Conservation (phyloP, 1,140 invertebrate species). For the Babylonia areolata region DNA sequence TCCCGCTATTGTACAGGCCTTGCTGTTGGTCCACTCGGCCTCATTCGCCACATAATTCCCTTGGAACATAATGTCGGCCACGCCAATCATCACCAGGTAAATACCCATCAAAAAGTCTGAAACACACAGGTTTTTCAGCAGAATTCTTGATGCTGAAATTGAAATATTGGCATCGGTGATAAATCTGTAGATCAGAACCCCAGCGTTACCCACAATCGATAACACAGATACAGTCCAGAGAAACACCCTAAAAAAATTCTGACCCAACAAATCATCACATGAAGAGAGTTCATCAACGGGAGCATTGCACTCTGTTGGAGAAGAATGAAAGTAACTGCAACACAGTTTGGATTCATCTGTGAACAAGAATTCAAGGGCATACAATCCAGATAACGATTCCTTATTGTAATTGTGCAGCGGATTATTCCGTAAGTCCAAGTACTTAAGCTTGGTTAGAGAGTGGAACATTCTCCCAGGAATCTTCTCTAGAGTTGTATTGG, state of each 20-base stretch:
- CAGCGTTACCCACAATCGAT: conserved; percentile 50
- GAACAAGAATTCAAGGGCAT: conserved; percentile 38
- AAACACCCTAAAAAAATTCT: conserved; percentile 41
- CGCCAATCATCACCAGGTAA: conserved; percentile 64
- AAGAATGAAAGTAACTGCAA: conserved; percentile 41
- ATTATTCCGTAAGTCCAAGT: conserved; percentile 43
- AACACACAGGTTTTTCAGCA: conserved; percentile 56
- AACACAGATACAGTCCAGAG: conserved; percentile 51
- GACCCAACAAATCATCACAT: conserved; percentile 48
- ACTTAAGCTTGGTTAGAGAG: conserved; percentile 5
- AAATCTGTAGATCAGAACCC: conserved; percentile 46
- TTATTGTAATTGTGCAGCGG: conserved; percentile 18
- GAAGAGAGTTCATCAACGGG: conserved; percentile 52
- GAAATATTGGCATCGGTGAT: conserved; percentile 24
- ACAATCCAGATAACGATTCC: conserved; percentile 40
- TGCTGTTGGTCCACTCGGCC: conserved; percentile 56
- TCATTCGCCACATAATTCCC: conserved; percentile 59
- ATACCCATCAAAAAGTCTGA: conserved; percentile 68
- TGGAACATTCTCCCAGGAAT: conserved; percentile 26
- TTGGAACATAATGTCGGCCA: conserved; percentile 56
- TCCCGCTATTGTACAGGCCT: conserved; percentile 57
- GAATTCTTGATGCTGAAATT: conserved; percentile 41
- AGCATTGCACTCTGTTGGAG: conserved; percentile 44
- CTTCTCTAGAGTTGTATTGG: background rate
- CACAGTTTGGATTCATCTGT: conserved; percentile 50